A percentile compares a stretch with the other conserved stretches of the same genome.
These are phyloP conservation scores for Apantesis nais DNA, from an alignment of 2,888 invertebrate genomes.

Conservation along the genomic window DNA sequence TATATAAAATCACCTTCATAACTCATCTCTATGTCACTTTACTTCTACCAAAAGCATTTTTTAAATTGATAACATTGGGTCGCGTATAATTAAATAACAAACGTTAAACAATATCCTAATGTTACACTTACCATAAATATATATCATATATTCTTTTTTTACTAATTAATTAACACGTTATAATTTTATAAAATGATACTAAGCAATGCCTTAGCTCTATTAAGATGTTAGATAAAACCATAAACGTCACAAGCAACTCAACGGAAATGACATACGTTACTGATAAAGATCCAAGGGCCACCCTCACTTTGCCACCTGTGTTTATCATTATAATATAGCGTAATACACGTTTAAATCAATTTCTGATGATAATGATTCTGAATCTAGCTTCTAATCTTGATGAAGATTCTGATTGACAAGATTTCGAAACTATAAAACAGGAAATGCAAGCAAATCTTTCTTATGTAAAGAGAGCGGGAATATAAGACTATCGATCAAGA, in stretches of 20 bases:
- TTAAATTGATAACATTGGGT: not conserved
- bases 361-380: too few species aligned
- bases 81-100: not conserved
- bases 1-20: too few species aligned
- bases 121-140: not conserved
- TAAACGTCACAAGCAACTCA: not conserved
- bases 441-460: too few species aligned
- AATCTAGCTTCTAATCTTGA: too few species aligned
- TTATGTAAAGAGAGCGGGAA: not conserved
- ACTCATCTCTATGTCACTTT: too few species aligned
- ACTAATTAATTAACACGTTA: not conserved
- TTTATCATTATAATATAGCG: not conserved
- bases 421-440: too few species aligned
- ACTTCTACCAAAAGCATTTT: not conserved
- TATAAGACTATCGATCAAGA: slow-evolving; percentile 7
- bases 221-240: not conserved
- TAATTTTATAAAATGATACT: not conserved
- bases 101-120: not conserved
- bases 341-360: not conserved
- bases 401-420: too few species aligned
- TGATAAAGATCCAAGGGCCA: not conserved
- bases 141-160: not conserved
- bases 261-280: not conserved
- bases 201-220: not conserved
- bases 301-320: not conserved